Evolutionary conservation across 2,888 invertebrate genomes (phyloP).

Genomic region (Ennomos quercinarius): DNA sequence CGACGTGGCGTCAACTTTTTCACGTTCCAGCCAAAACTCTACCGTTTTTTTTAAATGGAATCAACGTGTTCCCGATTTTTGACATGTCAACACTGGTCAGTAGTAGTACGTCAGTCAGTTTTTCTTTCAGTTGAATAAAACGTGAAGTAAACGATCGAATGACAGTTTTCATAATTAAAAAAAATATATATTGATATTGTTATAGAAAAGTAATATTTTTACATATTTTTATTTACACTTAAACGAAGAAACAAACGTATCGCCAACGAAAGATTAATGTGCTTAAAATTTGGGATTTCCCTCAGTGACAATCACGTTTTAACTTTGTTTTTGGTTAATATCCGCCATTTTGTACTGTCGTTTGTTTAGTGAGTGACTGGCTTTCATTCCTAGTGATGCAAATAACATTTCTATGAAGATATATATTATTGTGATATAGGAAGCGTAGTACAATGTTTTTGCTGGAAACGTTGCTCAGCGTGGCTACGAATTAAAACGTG

Average conservation of each 20-base stretch:
- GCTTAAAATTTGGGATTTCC: slow-evolving; percentile 49
- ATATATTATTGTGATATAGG: slow-evolving; percentile 68
- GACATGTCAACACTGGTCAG: no score
- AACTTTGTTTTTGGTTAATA: slow-evolving; percentile 80
- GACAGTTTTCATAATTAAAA: slow-evolving; percentile 74
- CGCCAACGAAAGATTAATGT: slow-evolving; percentile 40
- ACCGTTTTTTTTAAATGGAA: no score
- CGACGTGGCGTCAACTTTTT: no score
- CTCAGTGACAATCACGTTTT: slow-evolving; percentile 78
- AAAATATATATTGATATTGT: slow-evolving; percentile 72
- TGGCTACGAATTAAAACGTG: slow-evolving; percentile 73
- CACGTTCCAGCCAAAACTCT: no score
- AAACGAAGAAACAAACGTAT: slow-evolving; percentile 51
- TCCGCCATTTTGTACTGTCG: slow-evolving; percentile 86
- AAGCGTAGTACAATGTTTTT: slow-evolving; percentile 81
- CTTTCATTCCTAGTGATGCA: slow-evolving; percentile 75
- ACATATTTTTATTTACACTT: slow-evolving; percentile 72
- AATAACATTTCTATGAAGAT: slow-evolving; percentile 68
- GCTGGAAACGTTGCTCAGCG: slow-evolving; percentile 74
- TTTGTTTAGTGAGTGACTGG: slow-evolving; percentile 85
- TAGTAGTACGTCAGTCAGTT: no score
- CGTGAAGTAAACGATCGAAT: slow-evolving; percentile 77
- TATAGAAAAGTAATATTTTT: slow-evolving; percentile 70
- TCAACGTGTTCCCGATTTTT: no score
- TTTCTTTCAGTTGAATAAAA: slow-evolving; percentile 49